Evolutionary conservation across 2,888 invertebrate genomes (phyloP).

Genomic region (Antheraea yamamai): DNA sequence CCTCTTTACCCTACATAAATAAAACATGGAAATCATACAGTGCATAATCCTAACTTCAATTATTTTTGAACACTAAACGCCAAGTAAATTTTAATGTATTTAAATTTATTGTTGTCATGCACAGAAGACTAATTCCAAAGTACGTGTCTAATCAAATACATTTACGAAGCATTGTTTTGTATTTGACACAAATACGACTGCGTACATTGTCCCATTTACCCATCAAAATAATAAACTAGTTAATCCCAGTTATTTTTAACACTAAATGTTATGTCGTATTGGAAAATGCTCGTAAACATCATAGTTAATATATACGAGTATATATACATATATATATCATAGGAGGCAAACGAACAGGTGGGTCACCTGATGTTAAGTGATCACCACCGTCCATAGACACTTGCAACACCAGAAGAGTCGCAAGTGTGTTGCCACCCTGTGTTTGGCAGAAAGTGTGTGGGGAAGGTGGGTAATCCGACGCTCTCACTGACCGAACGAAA

Average conservation of each 20-base stretch:
- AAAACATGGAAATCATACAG: not conserved
- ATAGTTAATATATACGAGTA: too few relatives aligned
- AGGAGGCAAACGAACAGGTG: too few relatives aligned
- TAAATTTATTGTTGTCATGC: not conserved
- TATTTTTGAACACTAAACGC: too few relatives aligned
- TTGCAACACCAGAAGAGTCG: too few relatives aligned
- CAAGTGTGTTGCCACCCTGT: too few relatives aligned
- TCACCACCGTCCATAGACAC: too few relatives aligned
- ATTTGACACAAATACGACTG: not conserved
- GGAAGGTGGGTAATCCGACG: too few relatives aligned
- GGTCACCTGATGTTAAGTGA: too few relatives aligned
- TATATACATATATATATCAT: too few relatives aligned
- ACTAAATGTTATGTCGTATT: not conserved
- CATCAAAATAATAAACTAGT: not conserved
- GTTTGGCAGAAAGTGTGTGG: too few relatives aligned
- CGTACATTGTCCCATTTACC: not conserved
- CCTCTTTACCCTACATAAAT: not conserved
- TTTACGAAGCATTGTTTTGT: conserved; percentile 1
- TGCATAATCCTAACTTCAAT: too few relatives aligned
- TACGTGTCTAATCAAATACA: not conserved
- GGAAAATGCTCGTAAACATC: not conserved
- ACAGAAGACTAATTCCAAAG: not conserved
- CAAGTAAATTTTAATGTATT: not conserved
- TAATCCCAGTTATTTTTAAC: not conserved
- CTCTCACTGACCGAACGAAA: too few relatives aligned